These are phyloP conservation scores for Coptotermes formosanus DNA, from an alignment of 1,140 invertebrate genomes.

Conservation along the genomic window DNA sequence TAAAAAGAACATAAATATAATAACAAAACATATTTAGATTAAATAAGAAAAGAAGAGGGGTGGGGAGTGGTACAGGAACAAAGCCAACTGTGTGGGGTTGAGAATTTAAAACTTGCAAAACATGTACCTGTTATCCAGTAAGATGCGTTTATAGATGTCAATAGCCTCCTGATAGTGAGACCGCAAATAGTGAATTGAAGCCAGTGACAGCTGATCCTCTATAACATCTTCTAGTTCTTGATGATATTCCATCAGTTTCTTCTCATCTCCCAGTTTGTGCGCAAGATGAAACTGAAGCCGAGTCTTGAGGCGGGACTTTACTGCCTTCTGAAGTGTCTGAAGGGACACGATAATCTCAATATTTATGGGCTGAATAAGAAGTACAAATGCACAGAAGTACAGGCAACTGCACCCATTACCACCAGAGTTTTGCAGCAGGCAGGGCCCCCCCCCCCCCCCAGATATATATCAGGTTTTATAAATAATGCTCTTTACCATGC, in stretches of 20 bases:
- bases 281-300: slow-evolving; percentile 89
- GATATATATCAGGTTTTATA: no score
- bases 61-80: no score
- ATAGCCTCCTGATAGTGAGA: slow-evolving; percentile 98
- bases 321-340: slow-evolving; percentile 57
- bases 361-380: no score
- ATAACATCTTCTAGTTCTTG: slow-evolving; percentile 82
- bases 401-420: no score
- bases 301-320: slow-evolving; percentile 66
- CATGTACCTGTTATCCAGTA: slow-evolving; percentile 82
- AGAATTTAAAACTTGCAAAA: neutral
- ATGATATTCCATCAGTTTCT: slow-evolving; percentile 76
- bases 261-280: slow-evolving; percentile 90
- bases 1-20: no score
- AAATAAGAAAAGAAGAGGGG: no score
- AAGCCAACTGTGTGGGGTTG: no score
- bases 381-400: no score
- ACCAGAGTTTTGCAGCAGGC: no score
- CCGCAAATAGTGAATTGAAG: slow-evolving; percentile 93
- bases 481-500: no score
- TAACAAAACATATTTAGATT: no score
- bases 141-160: slow-evolving; percentile 95
- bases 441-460: no score
- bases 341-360: neutral
- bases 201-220: slow-evolving; percentile 93